phyloP scores from a whole-genome alignment of 2,888 invertebrate genomes.

The Ormyrus thymus region DNA sequence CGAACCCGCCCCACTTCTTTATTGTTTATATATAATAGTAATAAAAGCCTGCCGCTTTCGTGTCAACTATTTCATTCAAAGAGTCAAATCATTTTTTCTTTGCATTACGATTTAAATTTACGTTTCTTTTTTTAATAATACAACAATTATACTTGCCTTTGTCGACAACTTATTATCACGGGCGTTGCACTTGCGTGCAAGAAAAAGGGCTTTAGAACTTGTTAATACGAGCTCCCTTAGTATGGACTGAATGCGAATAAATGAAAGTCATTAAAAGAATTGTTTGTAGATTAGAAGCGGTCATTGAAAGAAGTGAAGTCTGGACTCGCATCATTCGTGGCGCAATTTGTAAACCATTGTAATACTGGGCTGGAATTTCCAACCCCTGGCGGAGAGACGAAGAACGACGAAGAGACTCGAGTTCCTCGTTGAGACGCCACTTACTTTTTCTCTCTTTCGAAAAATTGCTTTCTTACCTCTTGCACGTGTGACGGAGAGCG shows the following conservation, averaged over 20 bases:
- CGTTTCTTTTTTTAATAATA: constrained; percentile 11
- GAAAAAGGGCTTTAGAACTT: too few relatives aligned
- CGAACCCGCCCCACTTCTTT: neutral
- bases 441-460: constrained; percentile 5
- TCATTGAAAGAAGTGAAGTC: too few relatives aligned
- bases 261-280: too few relatives aligned
- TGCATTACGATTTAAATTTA: neutral
- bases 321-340: too few relatives aligned
- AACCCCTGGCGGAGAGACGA: too few relatives aligned
- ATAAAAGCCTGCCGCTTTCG: constrained; percentile 34
- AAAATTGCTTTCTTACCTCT: neutral
- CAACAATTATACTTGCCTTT: neutral
- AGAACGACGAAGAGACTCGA: neutral
- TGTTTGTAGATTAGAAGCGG: too few relatives aligned
- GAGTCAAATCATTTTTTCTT: constrained; percentile 27
- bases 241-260: too few relatives aligned
- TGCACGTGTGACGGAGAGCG: neutral
- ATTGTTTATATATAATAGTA: neutral
- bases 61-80: constrained; percentile 34
- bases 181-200: constrained; percentile 1
- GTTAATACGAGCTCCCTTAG: too few relatives aligned
- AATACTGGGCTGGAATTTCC: too few relatives aligned
- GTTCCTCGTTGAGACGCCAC: neutral
- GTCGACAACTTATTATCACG: neutral
- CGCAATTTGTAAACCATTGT: too few relatives aligned